Conservation (phyloP, 2,113 vertebrate genomes). For the Melanerpes formicivorus region DNA sequence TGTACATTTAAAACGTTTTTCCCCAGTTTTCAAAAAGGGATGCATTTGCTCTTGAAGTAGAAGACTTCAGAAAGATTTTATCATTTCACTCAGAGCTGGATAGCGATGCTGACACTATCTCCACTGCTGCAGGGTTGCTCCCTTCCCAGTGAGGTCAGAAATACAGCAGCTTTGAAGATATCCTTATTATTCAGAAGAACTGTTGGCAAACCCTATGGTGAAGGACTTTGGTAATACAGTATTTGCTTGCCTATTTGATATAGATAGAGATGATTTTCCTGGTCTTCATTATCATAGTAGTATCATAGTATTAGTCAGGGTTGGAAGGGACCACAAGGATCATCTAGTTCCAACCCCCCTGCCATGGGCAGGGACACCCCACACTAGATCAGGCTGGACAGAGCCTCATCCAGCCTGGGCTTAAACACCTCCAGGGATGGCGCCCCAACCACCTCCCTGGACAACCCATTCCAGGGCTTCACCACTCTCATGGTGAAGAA, state of each 20-base stretch:
- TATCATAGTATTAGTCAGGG: too few relatives aligned
- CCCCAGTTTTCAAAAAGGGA: background rate
- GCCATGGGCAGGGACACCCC: too few relatives aligned
- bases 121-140: background rate
- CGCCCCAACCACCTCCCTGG: too few relatives aligned
- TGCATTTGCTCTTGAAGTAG: background rate
- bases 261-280: background rate
- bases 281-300: background rate
- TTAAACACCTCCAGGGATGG: too few relatives aligned
- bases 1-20: background rate
- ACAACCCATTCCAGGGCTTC: too few relatives aligned
- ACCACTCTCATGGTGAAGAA: too few relatives aligned
- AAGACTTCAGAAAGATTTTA: background rate
- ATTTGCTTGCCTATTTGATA: background rate
- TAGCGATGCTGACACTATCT: rapidly evolving
- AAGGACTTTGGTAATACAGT: background rate
- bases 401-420: too few relatives aligned
- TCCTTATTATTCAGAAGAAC: background rate
- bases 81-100: background rate
- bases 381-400: too few relatives aligned
- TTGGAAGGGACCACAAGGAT: too few relatives aligned
- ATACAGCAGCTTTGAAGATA: background rate
- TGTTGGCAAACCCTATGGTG: background rate
- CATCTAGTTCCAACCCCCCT: too few relatives aligned
- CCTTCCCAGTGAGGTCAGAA: background rate